Evolutionary conservation across 2,888 invertebrate genomes (phyloP).

Genomic region (Caenorhabditis imperialis): DNA sequence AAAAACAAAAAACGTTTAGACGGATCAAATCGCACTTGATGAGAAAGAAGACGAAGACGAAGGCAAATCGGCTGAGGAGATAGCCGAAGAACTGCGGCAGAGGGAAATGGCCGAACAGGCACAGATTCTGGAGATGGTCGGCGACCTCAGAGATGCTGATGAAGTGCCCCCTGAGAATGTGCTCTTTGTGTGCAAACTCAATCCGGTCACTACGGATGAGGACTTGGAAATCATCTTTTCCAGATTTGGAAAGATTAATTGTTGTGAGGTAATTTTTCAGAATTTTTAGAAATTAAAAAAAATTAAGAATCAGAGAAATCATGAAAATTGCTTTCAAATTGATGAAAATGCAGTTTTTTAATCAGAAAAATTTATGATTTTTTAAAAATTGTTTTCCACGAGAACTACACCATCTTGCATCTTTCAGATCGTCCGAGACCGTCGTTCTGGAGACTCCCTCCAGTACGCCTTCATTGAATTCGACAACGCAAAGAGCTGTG

Average conservation of each 20-base stretch:
- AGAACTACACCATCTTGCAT: constrained; percentile 80
- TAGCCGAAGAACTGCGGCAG: constrained; percentile 89
- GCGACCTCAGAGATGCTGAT: constrained; percentile 96
- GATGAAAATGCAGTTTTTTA: too few relatives aligned
- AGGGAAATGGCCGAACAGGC: constrained; percentile 96
- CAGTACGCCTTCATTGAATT: constrained; percentile 99
- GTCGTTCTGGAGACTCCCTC: constrained; percentile 91
- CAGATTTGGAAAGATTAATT: constrained; percentile 84
- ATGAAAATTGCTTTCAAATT: too few relatives aligned
- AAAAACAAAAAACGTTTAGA: constrained; percentile 34
- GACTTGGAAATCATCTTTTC: constrained; percentile 93
- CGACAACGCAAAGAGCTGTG: constrained; percentile 86
- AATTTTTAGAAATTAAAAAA: too few relatives aligned
- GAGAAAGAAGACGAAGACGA: constrained; percentile 82
- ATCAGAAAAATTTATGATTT: too few relatives aligned
- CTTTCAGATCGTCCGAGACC: constrained; percentile 88
- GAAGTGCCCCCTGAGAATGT: constrained; percentile 99
- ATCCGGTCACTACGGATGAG: constrained; percentile 97
- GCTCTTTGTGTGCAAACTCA: constrained; percentile 97
- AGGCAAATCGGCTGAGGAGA: constrained; percentile 88
- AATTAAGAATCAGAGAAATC: too few relatives aligned
- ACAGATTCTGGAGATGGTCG: constrained; percentile 97
- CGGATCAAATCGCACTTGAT: constrained; percentile 75
- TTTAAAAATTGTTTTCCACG: not conserved
- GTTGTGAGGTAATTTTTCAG: constrained; percentile 80